Evolutionary conservation across 2,888 invertebrate species (phyloP).

Genomic region (Orthonevra nobilis): DNA sequence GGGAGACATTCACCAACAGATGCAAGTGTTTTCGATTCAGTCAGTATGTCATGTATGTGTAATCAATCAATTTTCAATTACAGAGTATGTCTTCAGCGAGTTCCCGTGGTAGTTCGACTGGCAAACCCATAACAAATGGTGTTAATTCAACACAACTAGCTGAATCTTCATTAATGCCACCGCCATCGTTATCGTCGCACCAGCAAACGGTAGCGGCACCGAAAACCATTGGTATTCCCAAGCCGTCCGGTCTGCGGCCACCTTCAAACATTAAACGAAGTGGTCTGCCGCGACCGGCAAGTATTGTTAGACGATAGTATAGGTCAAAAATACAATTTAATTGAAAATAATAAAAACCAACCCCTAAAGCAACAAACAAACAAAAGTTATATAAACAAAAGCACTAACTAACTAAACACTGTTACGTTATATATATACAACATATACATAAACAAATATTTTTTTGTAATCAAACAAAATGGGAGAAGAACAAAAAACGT

Average conservation of each 20-base stretch:
- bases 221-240: conserved; percentile 77
- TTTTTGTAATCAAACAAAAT: conserved; percentile 56
- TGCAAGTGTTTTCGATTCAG: conserved; percentile 70
- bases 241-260: conserved; percentile 77
- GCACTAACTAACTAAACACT: conserved; percentile 39
- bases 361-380: conserved; percentile 27
- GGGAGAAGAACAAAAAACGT: background rate
- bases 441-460: conserved; percentile 46
- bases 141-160: conserved; percentile 37
- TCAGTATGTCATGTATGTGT: background rate
- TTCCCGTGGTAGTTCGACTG: conserved; percentile 75
- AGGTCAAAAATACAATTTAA: conserved; percentile 30
- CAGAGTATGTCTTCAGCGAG: conserved; percentile 79
- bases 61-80: background rate
- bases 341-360: conserved; percentile 30
- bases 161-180: conserved; percentile 46
- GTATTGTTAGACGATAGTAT: conserved; percentile 76
- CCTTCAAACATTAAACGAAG: conserved; percentile 78
- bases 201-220: conserved; percentile 70
- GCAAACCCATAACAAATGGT: conserved; percentile 56
- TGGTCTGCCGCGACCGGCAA: conserved; percentile 78
- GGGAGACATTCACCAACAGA: conserved; percentile 76
- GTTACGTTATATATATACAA: conserved; percentile 45
- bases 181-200: conserved; percentile 18
- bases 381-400: conserved; percentile 23